Base-by-base conservation (phyloP, 2,797 vertebrate species). In the Gymnoscopelus microlampas region DNA sequence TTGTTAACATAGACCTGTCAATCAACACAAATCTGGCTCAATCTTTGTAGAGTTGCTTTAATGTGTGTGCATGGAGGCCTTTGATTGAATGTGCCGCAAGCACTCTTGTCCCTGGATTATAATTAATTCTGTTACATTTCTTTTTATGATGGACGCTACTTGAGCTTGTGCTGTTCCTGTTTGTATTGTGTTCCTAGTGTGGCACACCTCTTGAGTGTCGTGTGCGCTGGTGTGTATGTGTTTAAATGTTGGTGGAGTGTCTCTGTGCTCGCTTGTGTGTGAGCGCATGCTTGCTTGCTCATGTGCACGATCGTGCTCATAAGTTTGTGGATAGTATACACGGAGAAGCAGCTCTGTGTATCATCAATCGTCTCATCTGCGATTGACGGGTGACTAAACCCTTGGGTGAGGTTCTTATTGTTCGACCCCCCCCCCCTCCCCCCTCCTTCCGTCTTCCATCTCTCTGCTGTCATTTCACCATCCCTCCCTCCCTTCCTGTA, bases 401-500 rank as follows among this genome's bases (percentile, higher is more conserved):
- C 77, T 44, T 80, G 64, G 83, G 68, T 86, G 84, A 87, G 84
- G 88, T 71, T 85, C 67, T 83, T 83, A 78, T 50, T 85, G 72
- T 87, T 70, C 77, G 74, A 83, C 63, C 70, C 79, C 84, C 68
- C 67, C 80, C 78, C 70, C 23, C n/a, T n/a, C n/a, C 74, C 63
- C 76, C 39, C 14, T 50, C 58, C 35, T 54, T 39, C 60, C 79
- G 74, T 78, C 77, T 81, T 55, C 83, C 80, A 82, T 76, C 68
- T 80, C 56, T 85, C 49, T 88, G 74, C 90, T 91, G 89, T 88
- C 80, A 92, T 88, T 82, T 89, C 84, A 88, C 86, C 91, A 87
- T 91, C 91, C 93, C 65, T 51, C 73, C 19, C 88, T 91, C 91
- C 91, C 83, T 88, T 56, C 89, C 90, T 90, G 87, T 93, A 95